phyloP scores from a whole-genome alignment of 2,888 invertebrate species.

The Aplocera efformata region DNA sequence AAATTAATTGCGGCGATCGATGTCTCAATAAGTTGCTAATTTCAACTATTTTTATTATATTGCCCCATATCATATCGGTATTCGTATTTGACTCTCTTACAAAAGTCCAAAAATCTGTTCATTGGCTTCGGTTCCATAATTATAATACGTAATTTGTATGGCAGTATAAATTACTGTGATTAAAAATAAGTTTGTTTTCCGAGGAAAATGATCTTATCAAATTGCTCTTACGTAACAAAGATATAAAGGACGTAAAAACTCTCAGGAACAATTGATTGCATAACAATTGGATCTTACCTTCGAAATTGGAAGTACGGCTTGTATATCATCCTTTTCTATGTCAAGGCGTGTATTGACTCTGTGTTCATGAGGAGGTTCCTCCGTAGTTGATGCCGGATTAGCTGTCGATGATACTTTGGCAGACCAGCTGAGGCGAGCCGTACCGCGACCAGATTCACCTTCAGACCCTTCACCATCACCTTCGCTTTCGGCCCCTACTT shows the following conservation, averaged over 20 bases:
- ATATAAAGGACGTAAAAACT: conserved; percentile 4
- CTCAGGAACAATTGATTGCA: conserved; percentile 2
- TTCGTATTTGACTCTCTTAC: conserved; percentile 33
- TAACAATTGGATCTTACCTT: conserved; percentile 82
- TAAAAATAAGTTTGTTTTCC: too few relatives aligned
- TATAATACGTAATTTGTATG: too few relatives aligned
- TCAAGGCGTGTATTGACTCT: conserved; percentile 91
- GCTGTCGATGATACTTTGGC: conserved; percentile 74
- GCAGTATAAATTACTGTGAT: too few relatives aligned
- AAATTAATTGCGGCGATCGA: conserved; percentile 61
- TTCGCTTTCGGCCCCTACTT: conserved; percentile 91
- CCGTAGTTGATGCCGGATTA: conserved; percentile 54
- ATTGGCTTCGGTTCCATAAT: not conserved
- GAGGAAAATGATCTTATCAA: too few relatives aligned
- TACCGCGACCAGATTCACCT: conserved; percentile 84
- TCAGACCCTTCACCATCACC: conserved; percentile 69
- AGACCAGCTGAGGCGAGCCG: conserved; percentile 93
- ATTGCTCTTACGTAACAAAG: too few relatives aligned
- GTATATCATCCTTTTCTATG: conserved; percentile 96
- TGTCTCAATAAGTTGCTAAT: conserved; percentile 63
- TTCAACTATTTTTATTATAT: conserved; percentile 45
- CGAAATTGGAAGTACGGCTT: conserved; percentile 95
- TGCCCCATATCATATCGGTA: conserved; percentile 41
- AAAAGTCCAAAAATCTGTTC: conserved; percentile 9
- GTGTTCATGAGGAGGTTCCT: conserved; percentile 70